Percentiles rank a stretch among this genome's conserved stretches.
Evolutionary conservation across 2,797 vertebrate species (phyloP).

Genomic region (Cryptoprocta ferox): DNA sequence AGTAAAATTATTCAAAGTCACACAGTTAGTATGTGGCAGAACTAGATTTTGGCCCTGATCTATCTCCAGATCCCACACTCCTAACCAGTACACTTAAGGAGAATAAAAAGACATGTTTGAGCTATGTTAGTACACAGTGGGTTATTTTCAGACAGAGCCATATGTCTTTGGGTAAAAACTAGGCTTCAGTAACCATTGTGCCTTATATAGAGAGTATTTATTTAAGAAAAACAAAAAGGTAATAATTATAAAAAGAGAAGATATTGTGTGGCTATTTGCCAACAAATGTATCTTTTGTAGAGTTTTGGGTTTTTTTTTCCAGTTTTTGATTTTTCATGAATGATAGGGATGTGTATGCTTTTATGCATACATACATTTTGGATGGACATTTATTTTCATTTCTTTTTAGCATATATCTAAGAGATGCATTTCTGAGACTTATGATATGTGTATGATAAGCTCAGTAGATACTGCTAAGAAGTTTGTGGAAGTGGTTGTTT

Average conservation of each 20-base stretch:
- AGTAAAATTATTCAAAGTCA: neutral
- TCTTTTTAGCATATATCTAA: neutral
- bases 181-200: neutral
- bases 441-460: neutral
- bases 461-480: neutral
- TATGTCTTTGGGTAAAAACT: neutral
- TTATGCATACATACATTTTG: neutral
- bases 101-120: neutral
- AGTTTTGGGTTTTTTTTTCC: no score
- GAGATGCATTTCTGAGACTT: neutral
- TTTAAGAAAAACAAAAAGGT: neutral
- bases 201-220: neutral
- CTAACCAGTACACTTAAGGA: neutral
- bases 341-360: neutral
- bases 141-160: no score
- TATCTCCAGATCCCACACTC: neutral
- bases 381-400: neutral
- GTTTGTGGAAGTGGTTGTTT: neutral
- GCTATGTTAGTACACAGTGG: neutral
- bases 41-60: neutral
- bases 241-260: neutral
- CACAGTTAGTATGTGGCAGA: neutral
- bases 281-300: neutral
- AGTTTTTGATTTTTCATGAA: neutral
- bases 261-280: neutral